Conservation (phyloP, 53 echinoderm and acorn worm genomes). For the Holothuria leucospilota region DNA sequence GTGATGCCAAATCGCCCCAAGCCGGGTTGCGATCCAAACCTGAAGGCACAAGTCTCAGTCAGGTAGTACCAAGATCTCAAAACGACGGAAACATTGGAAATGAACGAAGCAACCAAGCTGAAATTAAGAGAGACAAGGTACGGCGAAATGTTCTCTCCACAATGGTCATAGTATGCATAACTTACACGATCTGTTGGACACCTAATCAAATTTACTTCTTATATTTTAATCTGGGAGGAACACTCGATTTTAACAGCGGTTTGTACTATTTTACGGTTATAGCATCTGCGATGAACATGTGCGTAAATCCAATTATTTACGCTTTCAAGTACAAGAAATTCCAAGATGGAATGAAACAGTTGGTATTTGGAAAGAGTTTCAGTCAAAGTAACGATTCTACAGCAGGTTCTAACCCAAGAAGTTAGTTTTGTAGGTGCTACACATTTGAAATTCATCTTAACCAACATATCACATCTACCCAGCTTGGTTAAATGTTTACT, state of each 20-base stretch:
- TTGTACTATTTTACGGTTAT: conserved; percentile 36
- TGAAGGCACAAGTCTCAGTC: neutral
- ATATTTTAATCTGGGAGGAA: conserved; percentile 35
- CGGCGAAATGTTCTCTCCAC: conserved; percentile 35
- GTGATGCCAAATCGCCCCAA: no score
- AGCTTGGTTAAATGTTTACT: no score
- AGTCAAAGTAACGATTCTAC: neutral
- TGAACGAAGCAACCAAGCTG: neutral
- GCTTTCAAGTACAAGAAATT: conserved; percentile 57
- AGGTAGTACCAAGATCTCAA: neutral
- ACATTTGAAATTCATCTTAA: no score
- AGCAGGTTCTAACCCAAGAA: conserved; percentile 2
- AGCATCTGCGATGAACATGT: conserved; percentile 22
- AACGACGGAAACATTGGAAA: neutral
- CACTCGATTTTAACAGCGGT: conserved; percentile 38
- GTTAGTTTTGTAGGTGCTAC: neutral
- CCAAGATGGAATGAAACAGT: conserved; percentile 41
- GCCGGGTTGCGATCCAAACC: no score
- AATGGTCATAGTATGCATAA: conserved; percentile 49
- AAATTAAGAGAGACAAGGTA: conserved; percentile 8
- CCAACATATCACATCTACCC: no score
- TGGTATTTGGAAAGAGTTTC: conserved; percentile 26
- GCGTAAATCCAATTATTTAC: conserved; percentile 52
- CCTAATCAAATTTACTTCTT: conserved; percentile 50
- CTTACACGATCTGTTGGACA: conserved; percentile 58